These are phyloP conservation scores for Indicator indicator DNA, from an alignment of 2,113 vertebrate genomes.

Conservation along the genomic window DNA sequence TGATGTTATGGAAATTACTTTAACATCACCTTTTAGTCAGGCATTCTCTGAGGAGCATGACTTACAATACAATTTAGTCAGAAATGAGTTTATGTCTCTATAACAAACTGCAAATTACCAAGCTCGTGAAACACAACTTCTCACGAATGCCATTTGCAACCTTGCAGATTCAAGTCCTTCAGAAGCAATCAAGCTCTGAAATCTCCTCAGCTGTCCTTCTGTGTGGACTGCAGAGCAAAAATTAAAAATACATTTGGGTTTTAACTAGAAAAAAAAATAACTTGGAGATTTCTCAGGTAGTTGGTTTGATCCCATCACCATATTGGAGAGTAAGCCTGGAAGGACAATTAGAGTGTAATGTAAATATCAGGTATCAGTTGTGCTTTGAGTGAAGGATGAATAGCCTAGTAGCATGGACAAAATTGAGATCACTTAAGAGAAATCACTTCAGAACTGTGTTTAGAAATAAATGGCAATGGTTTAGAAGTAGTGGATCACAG, in stretches of 20 bases:
- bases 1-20: slow-evolving; percentile 60
- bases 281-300: not conserved
- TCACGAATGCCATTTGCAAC: slow-evolving; percentile 51
- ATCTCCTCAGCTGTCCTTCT: slow-evolving; percentile 1
- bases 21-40: slow-evolving; percentile 55
- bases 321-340: not conserved
- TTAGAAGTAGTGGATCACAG: not conserved
- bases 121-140: slow-evolving; percentile 11
- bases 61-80: slow-evolving; percentile 59
- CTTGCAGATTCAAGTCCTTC: not conserved
- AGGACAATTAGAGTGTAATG: not conserved
- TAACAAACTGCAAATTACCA: slow-evolving; percentile 61
- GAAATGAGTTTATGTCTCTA: slow-evolving; percentile 51
- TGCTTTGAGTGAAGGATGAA: not conserved
- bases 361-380: not conserved
- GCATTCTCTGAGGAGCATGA: slow-evolving; percentile 15
- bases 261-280: not conserved
- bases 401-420: not conserved
- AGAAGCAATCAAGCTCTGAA: slow-evolving; percentile 11
- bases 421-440: not conserved
- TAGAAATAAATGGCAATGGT: too few relatives aligned
- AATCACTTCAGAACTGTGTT: not conserved
- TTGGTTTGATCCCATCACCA: slow-evolving; percentile 11
- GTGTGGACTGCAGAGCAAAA: not conserved
- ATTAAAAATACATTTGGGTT: not conserved